These are phyloP conservation scores for Oplegnathus fasciatus DNA, from an alignment of 2,113 vertebrate genomes.

Conservation along the genomic window DNA sequence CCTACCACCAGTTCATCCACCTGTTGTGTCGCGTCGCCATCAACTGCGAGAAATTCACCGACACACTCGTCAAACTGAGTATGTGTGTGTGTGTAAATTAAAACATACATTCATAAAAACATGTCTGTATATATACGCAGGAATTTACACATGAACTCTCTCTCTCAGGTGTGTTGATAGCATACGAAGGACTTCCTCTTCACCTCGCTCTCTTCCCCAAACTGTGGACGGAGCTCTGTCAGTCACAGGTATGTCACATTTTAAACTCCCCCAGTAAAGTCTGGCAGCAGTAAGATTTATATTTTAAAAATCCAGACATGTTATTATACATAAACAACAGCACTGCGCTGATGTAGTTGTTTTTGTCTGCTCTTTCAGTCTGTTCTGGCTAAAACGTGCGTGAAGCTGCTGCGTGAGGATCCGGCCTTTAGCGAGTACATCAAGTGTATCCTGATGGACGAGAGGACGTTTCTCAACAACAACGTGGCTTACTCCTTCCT, in stretches of 20 bases:
- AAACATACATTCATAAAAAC: neutral
- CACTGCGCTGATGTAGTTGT: neutral
- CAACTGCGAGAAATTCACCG: conserved; percentile 99
- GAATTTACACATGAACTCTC: neutral
- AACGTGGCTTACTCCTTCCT: conserved; percentile 95
- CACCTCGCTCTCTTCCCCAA: conserved; percentile 97
- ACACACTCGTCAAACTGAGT: conserved; percentile 99
- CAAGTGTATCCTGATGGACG: conserved; percentile 98
- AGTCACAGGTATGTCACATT: conserved; percentile 90
- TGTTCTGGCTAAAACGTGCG: conserved; percentile 93
- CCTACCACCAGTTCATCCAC: conserved; percentile 99
- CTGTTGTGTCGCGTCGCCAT: conserved; percentile 98
- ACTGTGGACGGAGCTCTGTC: conserved; percentile 97
- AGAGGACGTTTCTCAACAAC: conserved; percentile 97
- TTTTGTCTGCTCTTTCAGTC: conserved; percentile 82
- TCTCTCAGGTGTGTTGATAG: conserved; percentile 93
- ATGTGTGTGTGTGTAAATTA: conserved; percentile 72
- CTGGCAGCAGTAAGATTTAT: neutral
- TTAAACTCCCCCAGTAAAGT: neutral
- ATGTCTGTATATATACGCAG: accelerated
- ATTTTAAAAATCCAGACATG: neutral
- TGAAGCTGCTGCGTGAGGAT: conserved; percentile 98
- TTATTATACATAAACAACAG: neutral
- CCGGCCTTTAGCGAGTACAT: conserved; percentile 98
- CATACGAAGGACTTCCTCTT: conserved; percentile 97